Percentiles rank a stretch among this genome's conserved stretches.
Evolutionary conservation across 1,140 invertebrate genomes (phyloP).

Genomic region (Trichomalopsis sarcophagae): DNA sequence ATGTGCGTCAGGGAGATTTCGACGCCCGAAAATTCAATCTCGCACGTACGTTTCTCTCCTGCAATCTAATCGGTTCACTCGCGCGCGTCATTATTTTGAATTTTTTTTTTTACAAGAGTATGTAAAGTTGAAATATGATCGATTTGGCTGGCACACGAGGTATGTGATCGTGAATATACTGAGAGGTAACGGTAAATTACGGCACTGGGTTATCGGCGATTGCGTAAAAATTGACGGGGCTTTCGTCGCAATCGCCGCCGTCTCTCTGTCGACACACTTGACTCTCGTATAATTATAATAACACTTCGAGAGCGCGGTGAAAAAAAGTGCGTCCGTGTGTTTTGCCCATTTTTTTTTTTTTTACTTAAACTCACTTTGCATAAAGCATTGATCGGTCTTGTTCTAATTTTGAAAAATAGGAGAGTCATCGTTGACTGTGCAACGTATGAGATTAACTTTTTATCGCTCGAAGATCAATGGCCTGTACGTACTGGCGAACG

Average conservation of each 20-base stretch:
- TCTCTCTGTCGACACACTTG: not conserved
- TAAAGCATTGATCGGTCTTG: too few species aligned
- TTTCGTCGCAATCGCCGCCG: slow-evolving; percentile 14
- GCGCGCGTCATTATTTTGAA: too few species aligned
- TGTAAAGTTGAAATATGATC: too few species aligned
- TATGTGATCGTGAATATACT: not conserved
- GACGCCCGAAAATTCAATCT: not conserved
- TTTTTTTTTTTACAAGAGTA: too few species aligned
- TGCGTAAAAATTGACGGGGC: not conserved
- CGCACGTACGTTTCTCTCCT: not conserved
- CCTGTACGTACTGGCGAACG: not conserved
- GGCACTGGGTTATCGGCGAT: not conserved
- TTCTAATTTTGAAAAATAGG: too few species aligned
- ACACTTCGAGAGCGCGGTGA: not conserved
- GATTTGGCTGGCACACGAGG: too few species aligned
- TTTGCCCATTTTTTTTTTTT: too few species aligned
- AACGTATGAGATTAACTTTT: not conserved
- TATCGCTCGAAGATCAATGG: not conserved
- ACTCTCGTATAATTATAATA: not conserved
- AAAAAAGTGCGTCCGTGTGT: not conserved
- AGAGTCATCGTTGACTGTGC: too few species aligned
- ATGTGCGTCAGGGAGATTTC: not conserved
- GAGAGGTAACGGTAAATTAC: not conserved
- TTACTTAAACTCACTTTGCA: too few species aligned
- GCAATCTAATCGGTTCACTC: too few species aligned